Percentiles rank a stretch among this genome's conserved stretches.
Evolutionary conservation across 2,113 vertebrate genomes (phyloP).

Genomic region (Bucco capensis): DNA sequence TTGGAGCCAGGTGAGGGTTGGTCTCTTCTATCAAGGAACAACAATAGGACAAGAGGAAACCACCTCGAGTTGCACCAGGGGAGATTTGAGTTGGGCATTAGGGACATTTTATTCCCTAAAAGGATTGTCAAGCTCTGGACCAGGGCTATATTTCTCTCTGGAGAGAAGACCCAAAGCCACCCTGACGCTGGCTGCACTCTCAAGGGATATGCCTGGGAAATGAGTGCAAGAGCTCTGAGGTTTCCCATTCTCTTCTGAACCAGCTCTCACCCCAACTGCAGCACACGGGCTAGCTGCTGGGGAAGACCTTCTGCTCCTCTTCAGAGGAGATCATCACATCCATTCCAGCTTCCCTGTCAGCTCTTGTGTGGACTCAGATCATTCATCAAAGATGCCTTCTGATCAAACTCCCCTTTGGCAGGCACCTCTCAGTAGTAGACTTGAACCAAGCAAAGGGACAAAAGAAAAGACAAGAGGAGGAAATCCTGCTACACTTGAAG

Average conservation of each 20-base stretch:
- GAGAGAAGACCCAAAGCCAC: neutral
- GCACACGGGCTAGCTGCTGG: neutral
- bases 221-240: neutral
- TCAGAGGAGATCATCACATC: neutral
- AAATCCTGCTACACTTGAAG: slow-evolving; percentile 12
- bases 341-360: neutral
- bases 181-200: rapidly evolving
- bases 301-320: neutral
- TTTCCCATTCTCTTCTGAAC: neutral
- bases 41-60: no score
- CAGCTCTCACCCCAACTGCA: neutral
- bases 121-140: no score
- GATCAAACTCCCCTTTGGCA: slow-evolving; percentile 30
- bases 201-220: neutral
- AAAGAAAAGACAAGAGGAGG: slow-evolving; percentile 37
- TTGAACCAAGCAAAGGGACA: neutral
- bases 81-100: no score
- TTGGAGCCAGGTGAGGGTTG: no score
- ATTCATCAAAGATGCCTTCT: slow-evolving; percentile 41
- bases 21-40: no score
- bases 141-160: neutral
- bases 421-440: neutral
- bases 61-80: no score
- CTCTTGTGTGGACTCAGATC: neutral
- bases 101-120: no score